phyloP scores from a whole-genome alignment of 2,888 invertebrate genomes.

The Leptinotarsa juncta region DNA sequence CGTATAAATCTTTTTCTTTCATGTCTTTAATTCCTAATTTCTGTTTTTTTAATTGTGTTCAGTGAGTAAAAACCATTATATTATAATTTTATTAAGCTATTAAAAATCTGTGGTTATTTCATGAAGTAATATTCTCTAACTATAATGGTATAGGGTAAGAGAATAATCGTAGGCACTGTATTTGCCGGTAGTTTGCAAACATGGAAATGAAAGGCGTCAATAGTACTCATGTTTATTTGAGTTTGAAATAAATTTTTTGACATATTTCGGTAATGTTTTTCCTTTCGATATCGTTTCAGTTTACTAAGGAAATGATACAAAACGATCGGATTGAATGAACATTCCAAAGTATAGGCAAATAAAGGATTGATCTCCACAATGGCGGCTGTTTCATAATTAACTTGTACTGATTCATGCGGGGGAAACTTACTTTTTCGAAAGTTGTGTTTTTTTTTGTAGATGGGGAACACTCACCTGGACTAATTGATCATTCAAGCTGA shows the following conservation, averaged over 20 bases:
- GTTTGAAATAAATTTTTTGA: slow-evolving; percentile 1
- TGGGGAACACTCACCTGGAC: background rate
- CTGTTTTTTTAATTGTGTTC: slow-evolving; percentile 5
- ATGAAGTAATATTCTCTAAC: background rate
- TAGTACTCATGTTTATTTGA: slow-evolving; percentile 12
- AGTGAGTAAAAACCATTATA: slow-evolving; percentile 12
- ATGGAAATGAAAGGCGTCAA: slow-evolving; percentile 45
- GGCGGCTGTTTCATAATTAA: slow-evolving; percentile 43
- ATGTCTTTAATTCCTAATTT: background rate
- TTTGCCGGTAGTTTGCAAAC: slow-evolving; percentile 47
- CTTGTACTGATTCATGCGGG: slow-evolving; percentile 8
- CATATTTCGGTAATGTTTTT: background rate
- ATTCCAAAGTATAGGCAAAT: background rate
- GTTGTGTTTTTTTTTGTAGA: slow-evolving; percentile 11
- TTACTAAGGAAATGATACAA: background rate
- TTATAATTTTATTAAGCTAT: background rate
- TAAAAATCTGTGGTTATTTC: background rate
- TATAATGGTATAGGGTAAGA: background rate
- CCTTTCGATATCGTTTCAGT: background rate
- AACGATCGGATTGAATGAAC: background rate
- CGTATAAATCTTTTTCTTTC: background rate
- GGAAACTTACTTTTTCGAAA: background rate
- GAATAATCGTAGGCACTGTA: slow-evolving; percentile 7
- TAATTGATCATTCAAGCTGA: slow-evolving; percentile 1
- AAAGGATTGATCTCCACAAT: slow-evolving; percentile 24